Conservation (phyloP, 2,797 vertebrate species). For the Tenualosa thibaudeaui region DNA sequence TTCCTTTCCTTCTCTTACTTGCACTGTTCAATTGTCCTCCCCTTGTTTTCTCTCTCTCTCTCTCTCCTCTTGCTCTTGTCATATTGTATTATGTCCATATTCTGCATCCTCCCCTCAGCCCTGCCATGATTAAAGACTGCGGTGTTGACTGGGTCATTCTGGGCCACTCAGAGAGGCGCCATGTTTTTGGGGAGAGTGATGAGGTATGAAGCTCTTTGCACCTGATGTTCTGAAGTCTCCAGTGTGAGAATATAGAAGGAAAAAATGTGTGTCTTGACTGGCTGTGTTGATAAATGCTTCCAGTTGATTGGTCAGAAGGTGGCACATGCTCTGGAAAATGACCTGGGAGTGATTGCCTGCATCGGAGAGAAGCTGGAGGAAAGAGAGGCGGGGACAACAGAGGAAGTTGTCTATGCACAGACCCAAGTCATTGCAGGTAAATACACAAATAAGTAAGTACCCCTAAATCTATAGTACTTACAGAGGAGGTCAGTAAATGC, state of each 20-base stretch:
- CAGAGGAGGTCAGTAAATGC: neutral
- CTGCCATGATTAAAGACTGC: conserved; percentile 85
- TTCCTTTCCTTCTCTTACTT: neutral
- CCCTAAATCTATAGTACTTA: no score
- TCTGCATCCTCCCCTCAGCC: conserved; percentile 60
- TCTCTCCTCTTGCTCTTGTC: neutral
- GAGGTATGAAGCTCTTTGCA: conserved; percentile 65
- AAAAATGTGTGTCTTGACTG: neutral
- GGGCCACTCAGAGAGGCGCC: conserved; percentile 82
- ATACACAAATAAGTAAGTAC: neutral
- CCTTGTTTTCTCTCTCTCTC: neutral
- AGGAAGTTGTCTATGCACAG: conserved; percentile 86
- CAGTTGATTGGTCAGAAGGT: conserved; percentile 86
- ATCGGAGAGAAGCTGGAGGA: conserved; percentile 85
- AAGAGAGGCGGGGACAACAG: conserved; percentile 83
- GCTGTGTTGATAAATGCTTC: neutral
- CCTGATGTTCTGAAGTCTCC: neutral
- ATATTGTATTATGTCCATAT: neutral
- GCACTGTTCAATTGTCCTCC: neutral
- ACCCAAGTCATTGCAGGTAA: conserved; percentile 83
- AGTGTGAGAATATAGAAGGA: no score
- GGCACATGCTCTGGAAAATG: conserved; percentile 77
- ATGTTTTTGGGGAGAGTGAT: conserved; percentile 82
- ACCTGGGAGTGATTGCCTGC: conserved; percentile 81
- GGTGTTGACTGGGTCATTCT: conserved; percentile 82